Evolutionary conservation across 2,797 vertebrate species (phyloP).

Genomic region (Antrozous pallidus): DNA sequence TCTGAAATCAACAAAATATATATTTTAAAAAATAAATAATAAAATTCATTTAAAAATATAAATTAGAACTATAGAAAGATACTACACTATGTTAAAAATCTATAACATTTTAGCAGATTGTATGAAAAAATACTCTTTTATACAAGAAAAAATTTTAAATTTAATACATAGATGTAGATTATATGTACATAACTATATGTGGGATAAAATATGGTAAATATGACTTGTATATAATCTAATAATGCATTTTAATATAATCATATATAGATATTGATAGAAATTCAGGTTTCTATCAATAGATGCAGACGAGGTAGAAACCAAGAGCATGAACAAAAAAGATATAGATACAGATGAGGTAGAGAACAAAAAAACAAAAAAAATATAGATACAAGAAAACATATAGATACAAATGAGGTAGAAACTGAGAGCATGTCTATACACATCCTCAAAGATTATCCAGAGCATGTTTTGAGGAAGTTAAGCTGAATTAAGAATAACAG

Average conservation of each 20-base stretch:
- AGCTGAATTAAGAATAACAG: neutral
- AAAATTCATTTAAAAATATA: neutral
- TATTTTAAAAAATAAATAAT: neutral
- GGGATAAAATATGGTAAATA: neutral
- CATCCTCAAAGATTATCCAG: neutral
- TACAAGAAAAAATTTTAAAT: neutral
- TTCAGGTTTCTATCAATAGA: too few species aligned
- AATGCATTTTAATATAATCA: neutral
- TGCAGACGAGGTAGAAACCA: too few species aligned
- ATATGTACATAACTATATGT: neutral
- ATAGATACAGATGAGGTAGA: too few species aligned
- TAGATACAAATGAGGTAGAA: too few species aligned
- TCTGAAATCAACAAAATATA: too few species aligned
- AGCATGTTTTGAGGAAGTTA: neutral
- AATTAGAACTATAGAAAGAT: neutral
- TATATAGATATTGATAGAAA: neutral
- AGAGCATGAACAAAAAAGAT: too few species aligned
- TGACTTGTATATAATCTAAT: neutral
- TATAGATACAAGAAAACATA: too few species aligned
- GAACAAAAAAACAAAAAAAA: too few species aligned
- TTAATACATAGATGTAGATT: neutral
- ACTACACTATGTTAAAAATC: neutral
- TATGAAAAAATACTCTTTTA: neutral
- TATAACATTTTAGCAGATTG: neutral
- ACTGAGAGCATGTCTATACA: rapidly evolving